Evolutionary conservation across 2,797 vertebrate species (phyloP).

Genomic region (Champsocephalus gunnari): DNA sequence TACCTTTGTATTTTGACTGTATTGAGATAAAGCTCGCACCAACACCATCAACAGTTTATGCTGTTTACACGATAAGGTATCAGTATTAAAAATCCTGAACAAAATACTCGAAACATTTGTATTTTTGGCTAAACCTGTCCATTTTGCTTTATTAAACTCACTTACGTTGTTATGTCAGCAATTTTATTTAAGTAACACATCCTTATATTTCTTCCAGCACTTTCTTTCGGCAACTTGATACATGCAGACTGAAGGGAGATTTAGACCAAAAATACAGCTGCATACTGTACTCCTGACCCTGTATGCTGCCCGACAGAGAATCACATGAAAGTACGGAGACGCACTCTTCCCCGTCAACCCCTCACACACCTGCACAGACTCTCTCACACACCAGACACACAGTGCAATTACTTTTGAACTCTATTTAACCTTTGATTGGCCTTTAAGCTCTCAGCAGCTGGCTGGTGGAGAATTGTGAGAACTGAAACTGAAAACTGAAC

Average conservation of each 20-base stretch:
- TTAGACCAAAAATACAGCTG: neutral
- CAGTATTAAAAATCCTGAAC: too few relatives aligned
- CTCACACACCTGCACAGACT: neutral
- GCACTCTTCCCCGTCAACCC: neutral
- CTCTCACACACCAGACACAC: neutral
- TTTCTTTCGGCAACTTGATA: neutral
- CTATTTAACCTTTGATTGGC: slow-evolving; percentile 54
- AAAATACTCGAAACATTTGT: too few relatives aligned
- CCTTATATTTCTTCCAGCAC: too few relatives aligned
- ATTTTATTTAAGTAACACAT: neutral
- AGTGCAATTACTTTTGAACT: slow-evolving; percentile 54
- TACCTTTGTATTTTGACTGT: neutral
- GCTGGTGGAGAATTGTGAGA: slow-evolving; percentile 67
- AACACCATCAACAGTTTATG: too few relatives aligned
- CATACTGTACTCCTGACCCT: neutral
- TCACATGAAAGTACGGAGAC: slow-evolving; percentile 2
- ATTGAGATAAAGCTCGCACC: too few relatives aligned
- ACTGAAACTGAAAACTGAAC: slow-evolving; percentile 74
- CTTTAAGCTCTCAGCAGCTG: slow-evolving; percentile 73
- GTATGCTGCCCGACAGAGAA: neutral
- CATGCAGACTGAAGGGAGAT: neutral
- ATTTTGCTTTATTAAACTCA: too few relatives aligned
- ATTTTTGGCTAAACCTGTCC: too few relatives aligned
- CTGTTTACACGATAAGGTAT: too few relatives aligned
- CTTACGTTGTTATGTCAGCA: neutral